Evolutionary conservation across 2,113 vertebrate genomes (phyloP), one percentile per base, ranked within the genome.

Genomic region (Colossoma macropomum): DNA sequence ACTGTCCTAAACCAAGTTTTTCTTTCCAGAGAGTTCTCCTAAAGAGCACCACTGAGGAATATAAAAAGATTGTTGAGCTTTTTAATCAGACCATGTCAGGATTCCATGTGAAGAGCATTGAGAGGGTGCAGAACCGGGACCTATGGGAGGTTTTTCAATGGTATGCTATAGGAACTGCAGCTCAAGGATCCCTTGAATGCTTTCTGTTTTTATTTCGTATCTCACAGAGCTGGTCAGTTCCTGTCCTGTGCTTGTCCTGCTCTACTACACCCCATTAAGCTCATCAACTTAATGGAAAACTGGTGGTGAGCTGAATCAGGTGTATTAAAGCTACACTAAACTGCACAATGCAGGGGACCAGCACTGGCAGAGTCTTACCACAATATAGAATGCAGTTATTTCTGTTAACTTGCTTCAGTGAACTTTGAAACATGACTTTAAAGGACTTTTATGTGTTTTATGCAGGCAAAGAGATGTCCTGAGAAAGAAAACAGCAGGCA

Each of bases 401-500:
- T 62, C 7, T 7, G 7, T 4, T 38, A 38, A 38, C 34, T 38
- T 38, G 34, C 7, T 38, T 38, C 34, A 38, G 4, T 8, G 41
- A 45, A 11, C 9, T 45, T 45, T 45, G 1, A 45, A 45, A 8
- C 41, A 45, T 66, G 27, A 66, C 13, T 17, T 30, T 30, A 30
- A 66, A 30, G 9, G 72, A 11, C n/a, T n/a, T n/a, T n/a, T n/a
- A 19, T 73, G 70, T 72, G 85, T 92, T 80, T 84, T 32, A 0
- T 30, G 32, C 28, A 94, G 92, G 87, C 90, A 95, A 86, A 92
- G 92, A 74, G 87, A 91, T 32, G 48, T 38, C 27, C 28, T 79
- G 0, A 89, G 91, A 66, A 87, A 90, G 92, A 92, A 88, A 86
- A 94, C 91, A 68, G 79, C 25, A 52, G 94, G 86, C 0, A 65